Base-by-base conservation (phyloP, 2,888 invertebrate species). In the Ophioninae sp. region DNA sequence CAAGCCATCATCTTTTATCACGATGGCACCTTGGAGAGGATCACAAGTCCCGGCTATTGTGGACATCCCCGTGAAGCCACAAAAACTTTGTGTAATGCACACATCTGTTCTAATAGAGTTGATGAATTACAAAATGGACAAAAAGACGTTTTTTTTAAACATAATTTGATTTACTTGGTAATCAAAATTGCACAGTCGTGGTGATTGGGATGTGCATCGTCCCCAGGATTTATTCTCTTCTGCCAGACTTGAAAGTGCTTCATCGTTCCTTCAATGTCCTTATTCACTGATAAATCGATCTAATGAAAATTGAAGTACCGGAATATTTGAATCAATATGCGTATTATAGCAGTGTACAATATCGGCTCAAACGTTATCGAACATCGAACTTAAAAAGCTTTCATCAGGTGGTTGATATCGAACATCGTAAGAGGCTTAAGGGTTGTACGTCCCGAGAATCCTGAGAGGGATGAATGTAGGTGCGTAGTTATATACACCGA, bases 241-340 rank as follows among this genome's bases (percentile, higher is more conserved):
- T 95, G 95, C 94, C 94, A 95, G 78, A 93, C 91, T 88, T 94
- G 94, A 90, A 95, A 95, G 88, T 93, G 93, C 79, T 93, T 91
- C 82, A 95, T 90, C 6, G 94, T 93, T 85, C 93, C 92, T 81
- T 94, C 93, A 3, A 94, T 94, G 87, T 94, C 93, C 83, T 93
- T 93, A 77, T 90, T 93, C 68, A 91, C 86, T 64, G 91, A 89
- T 44, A 93, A 87, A 77, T 93, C 92, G 88, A 93, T 89, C 92
- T 93, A 85, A 30, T 30, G 30, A 30, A 20, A 71, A 78, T 44
- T 13, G 10, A n/a, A 61, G 20, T 51, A 13, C 6, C 44, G 2
- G 59, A 64, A 22, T 23, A 37, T 61, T 61, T 7, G 59, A 58
- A 67, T 67, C 17, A n/a, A 65, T 76, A 39, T 23, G 41, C 22